phyloP scores from a whole-genome alignment of 2,888 invertebrate species.

The Pachliopta kotzebuea region DNA sequence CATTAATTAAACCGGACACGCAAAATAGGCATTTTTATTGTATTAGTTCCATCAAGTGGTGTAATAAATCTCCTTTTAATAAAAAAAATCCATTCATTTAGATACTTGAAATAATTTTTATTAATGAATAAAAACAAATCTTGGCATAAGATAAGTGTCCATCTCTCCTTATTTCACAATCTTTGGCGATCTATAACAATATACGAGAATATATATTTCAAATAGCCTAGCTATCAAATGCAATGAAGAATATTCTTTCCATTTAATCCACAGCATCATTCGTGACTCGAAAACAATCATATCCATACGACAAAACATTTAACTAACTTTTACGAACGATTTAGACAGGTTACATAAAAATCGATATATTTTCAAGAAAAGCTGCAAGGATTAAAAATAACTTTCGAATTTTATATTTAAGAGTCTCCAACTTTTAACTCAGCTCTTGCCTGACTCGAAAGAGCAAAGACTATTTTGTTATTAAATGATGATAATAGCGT shows the following conservation, averaged over 20 bases:
- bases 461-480: constrained; percentile 5
- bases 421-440: constrained; percentile 25
- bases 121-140: constrained; percentile 38
- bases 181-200: constrained; percentile 78
- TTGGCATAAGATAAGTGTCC: constrained; percentile 63
- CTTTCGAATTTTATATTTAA: constrained; percentile 1
- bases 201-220: constrained; percentile 59
- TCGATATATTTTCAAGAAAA: constrained; percentile 20
- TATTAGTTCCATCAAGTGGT: constrained; percentile 65
- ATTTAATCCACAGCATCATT: constrained; percentile 33
- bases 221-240: constrained; percentile 59
- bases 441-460: constrained; percentile 2
- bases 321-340: constrained; percentile 24
- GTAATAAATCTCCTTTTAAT: constrained; percentile 56
- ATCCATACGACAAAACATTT: constrained; percentile 23
- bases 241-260: constrained; percentile 40
- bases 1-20: constrained; percentile 64
- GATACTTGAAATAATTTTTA: constrained; percentile 33
- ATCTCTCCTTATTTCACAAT: constrained; percentile 68
- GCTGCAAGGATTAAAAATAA: constrained; percentile 18
- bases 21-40: constrained; percentile 77
- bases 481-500: constrained; percentile 17
- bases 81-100: constrained; percentile 42
- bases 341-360: constrained; percentile 26
- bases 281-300: constrained; percentile 23